Evolutionary conservation across 2,888 invertebrate genomes (phyloP).

Genomic region (Rhagonycha lutea): DNA sequence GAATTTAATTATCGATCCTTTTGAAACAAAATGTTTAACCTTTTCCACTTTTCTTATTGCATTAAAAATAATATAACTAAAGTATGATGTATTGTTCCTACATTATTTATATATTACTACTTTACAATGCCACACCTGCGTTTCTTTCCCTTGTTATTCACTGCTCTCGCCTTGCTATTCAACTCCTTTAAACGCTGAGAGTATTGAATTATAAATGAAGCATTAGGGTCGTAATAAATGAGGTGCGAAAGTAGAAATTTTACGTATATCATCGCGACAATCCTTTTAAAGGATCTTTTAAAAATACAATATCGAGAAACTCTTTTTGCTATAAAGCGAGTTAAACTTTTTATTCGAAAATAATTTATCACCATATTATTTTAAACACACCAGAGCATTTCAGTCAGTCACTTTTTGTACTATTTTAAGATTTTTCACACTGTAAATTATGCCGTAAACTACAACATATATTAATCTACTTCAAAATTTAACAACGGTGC

Average conservation of each 20-base stretch:
- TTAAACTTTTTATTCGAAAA: neutral
- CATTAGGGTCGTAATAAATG: constrained; percentile 5
- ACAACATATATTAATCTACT: constrained; percentile 6
- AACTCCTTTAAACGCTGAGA: neutral
- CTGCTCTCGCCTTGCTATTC: neutral
- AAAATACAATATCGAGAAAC: neutral
- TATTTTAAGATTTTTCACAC: neutral
- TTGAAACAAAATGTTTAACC: neutral
- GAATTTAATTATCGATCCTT: neutral
- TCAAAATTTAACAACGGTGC: neutral
- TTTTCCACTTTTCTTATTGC: no score
- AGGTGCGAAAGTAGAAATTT: neutral
- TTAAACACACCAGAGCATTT: neutral
- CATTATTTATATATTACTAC: neutral
- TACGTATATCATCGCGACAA: neutral
- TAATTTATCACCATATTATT: neutral
- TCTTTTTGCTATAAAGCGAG: neutral
- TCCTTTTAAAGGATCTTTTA: neutral
- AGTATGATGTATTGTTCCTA: neutral
- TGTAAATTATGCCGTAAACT: neutral
- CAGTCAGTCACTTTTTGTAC: neutral
- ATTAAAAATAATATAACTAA: neutral
- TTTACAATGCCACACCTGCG: neutral
- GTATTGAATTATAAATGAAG: constrained; percentile 9
- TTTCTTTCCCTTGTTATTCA: neutral